Conservation (phyloP, 2,113 vertebrate species). For the Meleagris gallopavo region DNA sequence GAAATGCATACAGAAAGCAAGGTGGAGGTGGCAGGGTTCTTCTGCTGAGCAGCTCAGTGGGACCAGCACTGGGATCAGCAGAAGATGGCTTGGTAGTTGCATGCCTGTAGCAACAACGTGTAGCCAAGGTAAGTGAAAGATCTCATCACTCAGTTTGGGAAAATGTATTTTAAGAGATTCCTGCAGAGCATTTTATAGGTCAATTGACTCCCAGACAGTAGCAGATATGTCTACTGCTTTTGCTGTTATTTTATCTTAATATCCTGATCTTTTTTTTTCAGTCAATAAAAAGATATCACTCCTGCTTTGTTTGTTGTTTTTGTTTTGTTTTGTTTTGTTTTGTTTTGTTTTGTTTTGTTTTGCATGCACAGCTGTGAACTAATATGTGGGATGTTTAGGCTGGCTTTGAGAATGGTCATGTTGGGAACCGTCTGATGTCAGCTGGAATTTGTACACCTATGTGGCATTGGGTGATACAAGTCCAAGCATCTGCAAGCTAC, state of each 20-base stretch:
- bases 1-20: not conserved
- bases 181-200: not conserved
- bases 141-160: not conserved
- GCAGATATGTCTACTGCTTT: not conserved
- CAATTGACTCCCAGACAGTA: not conserved
- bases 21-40: not conserved
- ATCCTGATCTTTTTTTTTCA: not conserved
- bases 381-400: not conserved
- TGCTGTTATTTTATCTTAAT: not conserved
- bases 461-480: not conserved
- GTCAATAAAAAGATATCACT: not conserved
- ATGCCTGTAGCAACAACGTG: not conserved
- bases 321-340: not conserved
- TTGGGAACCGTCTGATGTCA: not conserved
- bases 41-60: not conserved
- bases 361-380: accelerated
- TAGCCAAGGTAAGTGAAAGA: not conserved
- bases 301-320: too few relatives aligned
- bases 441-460: not conserved
- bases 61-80: not conserved
- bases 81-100: not conserved
- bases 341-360: not conserved
- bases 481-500: not conserved
- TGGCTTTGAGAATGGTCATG: accelerated
- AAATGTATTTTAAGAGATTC: not conserved